Evolutionary conservation across 2,113 vertebrate species (phyloP).

Genomic region (Passerina amoena): DNA sequence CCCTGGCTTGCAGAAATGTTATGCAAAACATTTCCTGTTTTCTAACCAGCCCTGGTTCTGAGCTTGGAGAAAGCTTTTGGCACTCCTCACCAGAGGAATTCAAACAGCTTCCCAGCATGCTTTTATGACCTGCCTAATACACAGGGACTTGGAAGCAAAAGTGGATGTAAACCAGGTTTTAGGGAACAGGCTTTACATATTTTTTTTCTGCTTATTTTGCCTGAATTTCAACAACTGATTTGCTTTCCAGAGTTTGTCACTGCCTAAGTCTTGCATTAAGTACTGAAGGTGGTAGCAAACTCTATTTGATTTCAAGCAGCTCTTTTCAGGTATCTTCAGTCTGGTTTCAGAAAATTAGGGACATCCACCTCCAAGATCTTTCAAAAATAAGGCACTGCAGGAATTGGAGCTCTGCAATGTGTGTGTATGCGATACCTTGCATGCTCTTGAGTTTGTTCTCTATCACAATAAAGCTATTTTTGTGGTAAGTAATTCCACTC

Average conservation of each 20-base stretch:
- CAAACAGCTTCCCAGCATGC: neutral
- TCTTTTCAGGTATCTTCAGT: neutral
- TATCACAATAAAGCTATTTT: neutral
- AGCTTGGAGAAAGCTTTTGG: constrained; percentile 46
- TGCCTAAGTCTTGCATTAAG: neutral
- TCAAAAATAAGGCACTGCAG: neutral
- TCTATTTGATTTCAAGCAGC: neutral
- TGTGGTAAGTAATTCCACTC: neutral
- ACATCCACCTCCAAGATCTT: neutral
- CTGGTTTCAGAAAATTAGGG: neutral
- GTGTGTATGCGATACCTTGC: neutral
- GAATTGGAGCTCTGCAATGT: neutral
- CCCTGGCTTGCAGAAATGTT: constrained; percentile 1
- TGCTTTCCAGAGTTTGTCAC: neutral
- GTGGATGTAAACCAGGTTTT: constrained; percentile 24
- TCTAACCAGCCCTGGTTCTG: constrained; percentile 20
- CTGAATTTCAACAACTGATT: neutral
- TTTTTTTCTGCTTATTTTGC: neutral
- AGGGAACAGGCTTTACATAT: neutral
- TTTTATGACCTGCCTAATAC: constrained; percentile 40
- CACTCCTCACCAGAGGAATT: constrained; percentile 19
- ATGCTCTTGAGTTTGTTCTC: neutral
- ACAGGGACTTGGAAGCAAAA: constrained; percentile 9
- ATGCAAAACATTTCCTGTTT: constrained; percentile 58
- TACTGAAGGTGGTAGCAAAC: neutral